Conservation (phyloP, 2,797 vertebrate species). For the Cetoscarus ocellatus region DNA sequence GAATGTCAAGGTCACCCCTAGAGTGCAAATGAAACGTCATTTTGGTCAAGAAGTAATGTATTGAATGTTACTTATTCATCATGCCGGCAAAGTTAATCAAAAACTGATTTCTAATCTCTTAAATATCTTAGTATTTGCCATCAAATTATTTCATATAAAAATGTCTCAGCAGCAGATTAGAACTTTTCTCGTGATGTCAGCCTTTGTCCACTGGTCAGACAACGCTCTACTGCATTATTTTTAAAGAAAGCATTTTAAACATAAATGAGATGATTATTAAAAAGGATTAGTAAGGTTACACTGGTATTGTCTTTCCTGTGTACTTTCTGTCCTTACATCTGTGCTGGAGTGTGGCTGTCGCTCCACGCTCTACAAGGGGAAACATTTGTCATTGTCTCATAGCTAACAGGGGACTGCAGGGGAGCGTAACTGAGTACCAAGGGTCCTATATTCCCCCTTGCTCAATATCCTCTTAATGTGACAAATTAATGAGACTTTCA, state of each 20-base stretch:
- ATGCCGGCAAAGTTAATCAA: not conserved
- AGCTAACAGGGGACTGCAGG: not conserved
- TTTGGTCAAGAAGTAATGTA: not conserved
- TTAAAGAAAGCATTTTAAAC: not conserved
- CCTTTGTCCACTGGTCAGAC: not conserved
- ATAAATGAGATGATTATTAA: not conserved
- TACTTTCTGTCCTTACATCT: not conserved
- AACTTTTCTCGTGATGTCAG: constrained; percentile 2
- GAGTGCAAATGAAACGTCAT: not conserved
- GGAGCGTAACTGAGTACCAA: not conserved
- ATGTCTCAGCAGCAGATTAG: not conserved
- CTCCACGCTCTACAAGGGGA: too few species aligned
- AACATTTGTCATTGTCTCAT: not conserved
- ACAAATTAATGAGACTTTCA: not conserved
- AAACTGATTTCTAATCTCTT: not conserved
- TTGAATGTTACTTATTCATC: not conserved
- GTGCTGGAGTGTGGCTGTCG: not conserved
- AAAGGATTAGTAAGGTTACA: not conserved
- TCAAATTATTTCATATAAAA: not conserved
- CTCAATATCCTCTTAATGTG: not conserved
- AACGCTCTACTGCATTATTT: not conserved
- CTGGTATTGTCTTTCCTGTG: not conserved
- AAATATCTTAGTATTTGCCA: too few species aligned
- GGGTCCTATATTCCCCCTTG: not conserved
- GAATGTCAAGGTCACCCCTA: not conserved